Percentiles rank a stretch among this genome's conserved stretches.
These are phyloP conservation scores for Rhinogobius similis DNA, from an alignment of 2,113 vertebrate genomes.

Conservation along the genomic window DNA sequence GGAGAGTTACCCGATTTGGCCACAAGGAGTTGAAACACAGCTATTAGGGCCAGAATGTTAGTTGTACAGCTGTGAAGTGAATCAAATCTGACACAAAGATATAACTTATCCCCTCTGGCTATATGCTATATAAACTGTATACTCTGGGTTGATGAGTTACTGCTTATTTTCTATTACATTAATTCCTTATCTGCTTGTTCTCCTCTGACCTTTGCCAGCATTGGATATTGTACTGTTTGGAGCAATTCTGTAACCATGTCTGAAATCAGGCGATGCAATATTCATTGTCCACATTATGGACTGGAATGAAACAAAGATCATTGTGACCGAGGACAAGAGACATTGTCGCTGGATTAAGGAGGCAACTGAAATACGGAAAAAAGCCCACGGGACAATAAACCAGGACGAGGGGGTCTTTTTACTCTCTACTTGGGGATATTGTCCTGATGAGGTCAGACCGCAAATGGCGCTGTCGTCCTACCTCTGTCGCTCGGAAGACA, in stretches of 20 bases:
- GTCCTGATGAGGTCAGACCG: too few relatives aligned
- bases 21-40: slow-evolving; percentile 33
- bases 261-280: too few relatives aligned
- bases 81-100: slow-evolving; percentile 23
- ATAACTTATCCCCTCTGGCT: background rate
- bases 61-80: slow-evolving; percentile 16
- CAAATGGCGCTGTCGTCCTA: too few relatives aligned
- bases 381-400: too few relatives aligned
- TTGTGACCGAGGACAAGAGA: too few relatives aligned
- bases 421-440: too few relatives aligned
- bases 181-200: background rate
- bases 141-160: background rate
- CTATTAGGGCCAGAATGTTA: slow-evolving; percentile 21
- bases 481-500: too few relatives aligned
- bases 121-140: background rate
- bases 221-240: background rate
- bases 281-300: too few relatives aligned
- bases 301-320: too few relatives aligned
- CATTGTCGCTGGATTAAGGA: too few relatives aligned
- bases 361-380: too few relatives aligned
- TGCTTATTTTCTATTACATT: background rate
- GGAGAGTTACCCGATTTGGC: slow-evolving; percentile 17
- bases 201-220: background rate
- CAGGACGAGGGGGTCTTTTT: too few relatives aligned
- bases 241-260: background rate